phyloP scores from a whole-genome alignment of 2,888 invertebrate genomes.

The Micropterix aruncella region DNA sequence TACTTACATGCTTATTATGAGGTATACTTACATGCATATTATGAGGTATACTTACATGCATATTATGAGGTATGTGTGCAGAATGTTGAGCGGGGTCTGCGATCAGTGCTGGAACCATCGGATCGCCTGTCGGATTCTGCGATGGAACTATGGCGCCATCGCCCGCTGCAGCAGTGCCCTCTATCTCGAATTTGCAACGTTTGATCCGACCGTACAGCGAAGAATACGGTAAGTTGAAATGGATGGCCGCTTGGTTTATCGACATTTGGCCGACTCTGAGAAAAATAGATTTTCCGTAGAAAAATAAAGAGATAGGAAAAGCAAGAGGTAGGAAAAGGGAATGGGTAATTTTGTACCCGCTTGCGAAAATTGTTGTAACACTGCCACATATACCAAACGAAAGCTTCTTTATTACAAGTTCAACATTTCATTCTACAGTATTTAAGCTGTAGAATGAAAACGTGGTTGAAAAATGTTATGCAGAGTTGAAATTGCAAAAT shows the following conservation, averaged over 20 bases:
- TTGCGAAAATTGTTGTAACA: no score
- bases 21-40: background rate
- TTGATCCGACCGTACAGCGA: constrained; percentile 82
- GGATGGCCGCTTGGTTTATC: constrained; percentile 85
- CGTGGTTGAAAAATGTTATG: no score
- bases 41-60: background rate
- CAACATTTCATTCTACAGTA: no score
- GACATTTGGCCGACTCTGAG: constrained; percentile 80
- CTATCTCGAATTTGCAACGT: constrained; percentile 65
- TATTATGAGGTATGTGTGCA: background rate
- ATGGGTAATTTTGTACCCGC: no score
- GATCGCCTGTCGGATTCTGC: background rate
- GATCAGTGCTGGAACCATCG: background rate
- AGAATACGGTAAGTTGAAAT: constrained; percentile 81
- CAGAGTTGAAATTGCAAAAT: no score
- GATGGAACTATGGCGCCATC: background rate
- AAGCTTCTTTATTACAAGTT: no score
- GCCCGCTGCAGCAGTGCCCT: constrained; percentile 15
- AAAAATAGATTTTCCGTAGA: constrained; percentile 10
- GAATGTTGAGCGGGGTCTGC: background rate
- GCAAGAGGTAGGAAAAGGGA: background rate
- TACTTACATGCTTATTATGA: no score
- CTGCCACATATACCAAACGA: no score
- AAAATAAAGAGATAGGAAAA: constrained; percentile 1
- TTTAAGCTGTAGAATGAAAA: no score